phyloP scores from a whole-genome alignment of 2,113 vertebrate species.

The Orientallactaga bullata region DNA sequence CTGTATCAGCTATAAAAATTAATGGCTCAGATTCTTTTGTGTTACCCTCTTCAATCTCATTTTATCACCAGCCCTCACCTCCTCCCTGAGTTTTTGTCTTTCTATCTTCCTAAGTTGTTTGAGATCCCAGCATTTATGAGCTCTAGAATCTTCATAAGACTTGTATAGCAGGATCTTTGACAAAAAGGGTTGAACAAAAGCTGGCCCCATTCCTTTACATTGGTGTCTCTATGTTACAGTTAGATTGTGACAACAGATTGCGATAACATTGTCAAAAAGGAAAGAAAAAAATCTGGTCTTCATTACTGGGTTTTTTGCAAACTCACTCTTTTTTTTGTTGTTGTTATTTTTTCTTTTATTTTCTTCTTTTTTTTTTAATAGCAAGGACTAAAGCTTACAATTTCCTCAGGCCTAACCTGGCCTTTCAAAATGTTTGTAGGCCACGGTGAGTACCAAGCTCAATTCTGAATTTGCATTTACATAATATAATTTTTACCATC shows the following conservation, averaged over 20 bases:
- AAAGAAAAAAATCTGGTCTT: slow-evolving; percentile 67
- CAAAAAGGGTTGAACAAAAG: slow-evolving; percentile 79
- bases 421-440: slow-evolving; percentile 85
- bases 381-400: slow-evolving; percentile 79
- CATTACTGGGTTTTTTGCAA: slow-evolving; percentile 62
- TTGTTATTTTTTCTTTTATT: slow-evolving; percentile 28
- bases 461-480: slow-evolving; percentile 87
- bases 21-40: slow-evolving; percentile 85
- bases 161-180: slow-evolving; percentile 57
- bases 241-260: slow-evolving; percentile 80
- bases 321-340: slow-evolving; percentile 68
- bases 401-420: slow-evolving; percentile 83
- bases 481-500: slow-evolving; percentile 87
- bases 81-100: slow-evolving; percentile 65
- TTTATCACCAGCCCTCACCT: slow-evolving; percentile 76
- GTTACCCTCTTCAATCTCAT: slow-evolving; percentile 82
- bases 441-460: slow-evolving; percentile 82
- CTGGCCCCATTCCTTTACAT: slow-evolving; percentile 82
- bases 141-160: slow-evolving; percentile 78
- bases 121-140: slow-evolving; percentile 79
- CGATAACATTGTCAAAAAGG: slow-evolving; percentile 64
- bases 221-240: slow-evolving; percentile 81
- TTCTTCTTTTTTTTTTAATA: slow-evolving; percentile 72
- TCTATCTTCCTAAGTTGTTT: slow-evolving; percentile 74
- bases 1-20: slow-evolving; percentile 89